Evolutionary conservation across 37 sponge, comb jelly and placozoan genomes (phyloP).

Genomic region (Dysidea cf. avara): DNA sequence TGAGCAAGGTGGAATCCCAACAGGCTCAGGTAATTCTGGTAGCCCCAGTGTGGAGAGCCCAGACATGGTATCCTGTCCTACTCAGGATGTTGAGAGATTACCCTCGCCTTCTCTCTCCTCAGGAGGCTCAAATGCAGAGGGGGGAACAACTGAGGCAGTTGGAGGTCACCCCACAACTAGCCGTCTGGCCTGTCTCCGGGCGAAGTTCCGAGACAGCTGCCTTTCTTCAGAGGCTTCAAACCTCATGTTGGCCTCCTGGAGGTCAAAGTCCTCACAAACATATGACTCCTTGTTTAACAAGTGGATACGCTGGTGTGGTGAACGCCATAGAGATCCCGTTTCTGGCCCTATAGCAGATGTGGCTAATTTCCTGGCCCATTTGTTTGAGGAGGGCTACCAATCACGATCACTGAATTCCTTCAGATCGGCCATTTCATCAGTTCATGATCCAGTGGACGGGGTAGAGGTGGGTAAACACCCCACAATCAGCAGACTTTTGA

Average conservation of each 20-base stretch:
- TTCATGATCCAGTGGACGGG: not conserved
- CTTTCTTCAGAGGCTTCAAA: conserved; percentile 6
- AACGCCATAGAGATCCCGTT: not conserved
- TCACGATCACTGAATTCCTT: conserved; percentile 4
- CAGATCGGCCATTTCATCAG: conserved; percentile 3
- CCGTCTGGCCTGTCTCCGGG: conserved; percentile 22
- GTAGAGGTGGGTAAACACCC: conserved; percentile 4
- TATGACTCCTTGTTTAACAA: not conserved
- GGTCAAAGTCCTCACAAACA: not conserved
- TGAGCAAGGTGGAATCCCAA: not conserved
- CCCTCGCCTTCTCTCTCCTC: not conserved
- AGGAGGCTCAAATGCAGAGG: not conserved
- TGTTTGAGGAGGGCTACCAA: conserved; percentile 4
- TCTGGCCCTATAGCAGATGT: conserved; percentile 1
- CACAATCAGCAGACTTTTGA: conserved; percentile 1
- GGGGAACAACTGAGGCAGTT: conserved; percentile 2
- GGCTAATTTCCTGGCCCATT: not conserved
- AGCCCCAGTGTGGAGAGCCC: conserved; percentile 21
- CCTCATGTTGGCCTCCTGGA: conserved; percentile 8
- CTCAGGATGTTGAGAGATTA: not conserved
- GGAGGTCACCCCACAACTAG: not conserved
- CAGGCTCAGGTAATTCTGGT: not conserved
- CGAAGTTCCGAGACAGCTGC: not conserved
- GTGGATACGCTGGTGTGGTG: conserved; percentile 22
- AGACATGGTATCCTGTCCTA: conserved; percentile 12